Evolutionary conservation across 2,888 invertebrate species (phyloP).

Genomic region (Lottia scabra): DNA sequence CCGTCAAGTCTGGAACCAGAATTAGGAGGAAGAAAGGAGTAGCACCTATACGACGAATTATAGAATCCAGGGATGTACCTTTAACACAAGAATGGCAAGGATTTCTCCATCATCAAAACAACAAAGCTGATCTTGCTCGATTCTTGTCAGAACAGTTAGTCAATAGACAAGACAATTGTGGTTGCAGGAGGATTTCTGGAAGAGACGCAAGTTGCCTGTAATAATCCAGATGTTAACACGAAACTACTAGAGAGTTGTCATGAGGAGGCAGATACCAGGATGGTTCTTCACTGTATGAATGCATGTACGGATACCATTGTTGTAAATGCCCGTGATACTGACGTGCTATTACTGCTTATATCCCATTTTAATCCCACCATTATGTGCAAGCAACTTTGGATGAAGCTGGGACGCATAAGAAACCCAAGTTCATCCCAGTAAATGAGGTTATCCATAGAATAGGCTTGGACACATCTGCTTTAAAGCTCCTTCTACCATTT

Average conservation of each 20-base stretch:
- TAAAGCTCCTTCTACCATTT: too few species aligned
- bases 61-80: not conserved
- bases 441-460: too few species aligned
- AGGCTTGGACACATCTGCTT: too few species aligned
- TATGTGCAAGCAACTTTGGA: too few species aligned
- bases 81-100: not conserved
- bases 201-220: not conserved
- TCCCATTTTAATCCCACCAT: too few species aligned
- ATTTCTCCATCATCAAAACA: not conserved
- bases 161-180: not conserved
- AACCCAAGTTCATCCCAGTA: too few species aligned
- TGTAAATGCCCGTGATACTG: too few species aligned
- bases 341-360: too few species aligned
- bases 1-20: not conserved
- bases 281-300: not conserved
- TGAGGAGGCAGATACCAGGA: not conserved
- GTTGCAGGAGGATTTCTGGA: not conserved
- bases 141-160: not conserved
- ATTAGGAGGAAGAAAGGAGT: not conserved
- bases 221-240: not conserved
- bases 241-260: not conserved
- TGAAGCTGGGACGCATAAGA: too few species aligned
- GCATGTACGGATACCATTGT: too few species aligned
- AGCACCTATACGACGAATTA: not conserved
- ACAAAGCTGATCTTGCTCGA: not conserved